phyloP scores from a whole-genome alignment of 2,113 vertebrate genomes.

The Eonycteris spelaea region DNA sequence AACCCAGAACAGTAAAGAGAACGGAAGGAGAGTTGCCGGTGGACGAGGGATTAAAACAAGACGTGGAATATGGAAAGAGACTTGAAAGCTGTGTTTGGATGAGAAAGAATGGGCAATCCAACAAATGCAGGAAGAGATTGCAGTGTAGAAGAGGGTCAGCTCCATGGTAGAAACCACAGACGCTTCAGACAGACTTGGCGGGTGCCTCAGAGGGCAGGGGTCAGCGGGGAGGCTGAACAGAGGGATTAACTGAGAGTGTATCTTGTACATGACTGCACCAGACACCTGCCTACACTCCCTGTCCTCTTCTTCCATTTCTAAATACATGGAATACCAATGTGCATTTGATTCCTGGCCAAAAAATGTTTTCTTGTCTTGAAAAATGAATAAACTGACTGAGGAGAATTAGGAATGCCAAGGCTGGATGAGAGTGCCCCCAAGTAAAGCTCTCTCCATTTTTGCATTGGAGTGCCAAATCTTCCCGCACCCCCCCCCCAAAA shows the following conservation, averaged over 20 bases:
- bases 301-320: background rate
- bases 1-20: background rate
- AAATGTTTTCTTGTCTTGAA: background rate
- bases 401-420: background rate
- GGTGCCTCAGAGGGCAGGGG: background rate
- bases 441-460: background rate
- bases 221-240: background rate
- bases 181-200: background rate
- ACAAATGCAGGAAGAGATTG: background rate
- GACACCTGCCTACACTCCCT: background rate
- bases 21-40: background rate
- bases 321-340: background rate
- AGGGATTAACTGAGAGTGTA: background rate
- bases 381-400: background rate
- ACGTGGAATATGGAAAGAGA: background rate
- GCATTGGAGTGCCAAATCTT: background rate
- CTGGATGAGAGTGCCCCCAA: background rate
- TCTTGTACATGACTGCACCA: background rate
- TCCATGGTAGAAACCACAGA: background rate
- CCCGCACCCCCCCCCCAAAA: accelerated
- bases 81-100: background rate
- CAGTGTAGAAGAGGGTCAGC: background rate
- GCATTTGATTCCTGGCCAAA: background rate
- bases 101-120: background rate
- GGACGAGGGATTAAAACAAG: background rate